Evolutionary conservation across 2,797 vertebrate genomes (phyloP).

Genomic region (Pantherophis vulpinus): DNA sequence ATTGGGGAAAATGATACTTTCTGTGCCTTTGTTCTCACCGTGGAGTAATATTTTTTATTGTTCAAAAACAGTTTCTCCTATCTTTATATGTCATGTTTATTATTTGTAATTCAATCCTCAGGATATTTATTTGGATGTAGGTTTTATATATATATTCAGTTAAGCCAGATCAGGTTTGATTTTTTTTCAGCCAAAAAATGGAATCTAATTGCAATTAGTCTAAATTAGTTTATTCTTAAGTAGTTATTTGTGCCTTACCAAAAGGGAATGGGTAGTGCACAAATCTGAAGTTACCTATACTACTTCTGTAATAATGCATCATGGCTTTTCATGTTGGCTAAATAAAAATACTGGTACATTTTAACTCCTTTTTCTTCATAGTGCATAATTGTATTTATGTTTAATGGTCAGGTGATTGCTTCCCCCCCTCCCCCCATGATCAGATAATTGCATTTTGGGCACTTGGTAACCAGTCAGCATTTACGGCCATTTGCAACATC

Average conservation of each 20-base stretch:
- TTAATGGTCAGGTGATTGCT: not conserved
- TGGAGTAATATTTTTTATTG: not conserved
- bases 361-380: not conserved
- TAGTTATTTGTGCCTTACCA: not conserved
- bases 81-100: not conserved
- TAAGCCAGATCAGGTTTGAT: not conserved
- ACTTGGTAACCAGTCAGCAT: not conserved
- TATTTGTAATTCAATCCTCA: not conserved
- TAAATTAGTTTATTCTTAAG: not conserved
- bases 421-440: not conserved
- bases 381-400: not conserved
- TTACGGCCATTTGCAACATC: not conserved
- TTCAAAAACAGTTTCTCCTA: not conserved
- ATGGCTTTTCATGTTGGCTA: not conserved
- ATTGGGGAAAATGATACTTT: not conserved
- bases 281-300: not conserved
- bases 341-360: not conserved
- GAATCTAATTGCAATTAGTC: not conserved
- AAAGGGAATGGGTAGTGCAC: not conserved
- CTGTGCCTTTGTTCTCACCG: not conserved
- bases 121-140: not conserved
- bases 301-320: not conserved
- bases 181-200: not conserved
- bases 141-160: not conserved
- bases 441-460: not conserved